Conservation (phyloP, 2,113 vertebrate species). For the Podarcis cretensis region DNA sequence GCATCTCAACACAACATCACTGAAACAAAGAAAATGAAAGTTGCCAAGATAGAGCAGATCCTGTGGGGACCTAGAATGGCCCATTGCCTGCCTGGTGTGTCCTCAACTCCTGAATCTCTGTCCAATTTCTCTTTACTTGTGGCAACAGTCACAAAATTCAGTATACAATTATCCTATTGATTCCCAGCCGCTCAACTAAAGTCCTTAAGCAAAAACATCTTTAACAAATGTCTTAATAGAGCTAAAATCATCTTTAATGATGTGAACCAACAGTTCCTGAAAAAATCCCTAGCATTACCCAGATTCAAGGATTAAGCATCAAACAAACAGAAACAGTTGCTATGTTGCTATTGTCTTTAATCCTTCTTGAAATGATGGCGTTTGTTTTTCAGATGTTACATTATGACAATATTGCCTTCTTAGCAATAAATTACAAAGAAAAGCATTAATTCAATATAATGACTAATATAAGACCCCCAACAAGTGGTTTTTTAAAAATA, state of each 20-base stretch:
- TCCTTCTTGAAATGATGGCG: neutral
- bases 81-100: neutral
- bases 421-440: conserved; percentile 20
- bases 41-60: neutral
- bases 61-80: too few species aligned
- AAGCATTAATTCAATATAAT: conserved; percentile 29
- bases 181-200: neutral
- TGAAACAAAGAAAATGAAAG: neutral
- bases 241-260: neutral
- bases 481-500: neutral
- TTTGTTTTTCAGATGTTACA: conserved; percentile 18
- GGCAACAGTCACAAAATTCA: neutral
- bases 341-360: neutral
- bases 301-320: neutral
- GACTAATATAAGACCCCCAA: conserved; percentile 4
- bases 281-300: neutral
- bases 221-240: neutral
- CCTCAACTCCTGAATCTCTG: neutral
- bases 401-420: conserved; percentile 11
- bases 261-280: neutral
- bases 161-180: neutral
- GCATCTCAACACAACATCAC: neutral
- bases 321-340: neutral
- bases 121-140: neutral
- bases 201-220: neutral